Base-by-base conservation (phyloP, 64 coral and sea anemone genomes). In the Dendronephthya gigantea region DNA sequence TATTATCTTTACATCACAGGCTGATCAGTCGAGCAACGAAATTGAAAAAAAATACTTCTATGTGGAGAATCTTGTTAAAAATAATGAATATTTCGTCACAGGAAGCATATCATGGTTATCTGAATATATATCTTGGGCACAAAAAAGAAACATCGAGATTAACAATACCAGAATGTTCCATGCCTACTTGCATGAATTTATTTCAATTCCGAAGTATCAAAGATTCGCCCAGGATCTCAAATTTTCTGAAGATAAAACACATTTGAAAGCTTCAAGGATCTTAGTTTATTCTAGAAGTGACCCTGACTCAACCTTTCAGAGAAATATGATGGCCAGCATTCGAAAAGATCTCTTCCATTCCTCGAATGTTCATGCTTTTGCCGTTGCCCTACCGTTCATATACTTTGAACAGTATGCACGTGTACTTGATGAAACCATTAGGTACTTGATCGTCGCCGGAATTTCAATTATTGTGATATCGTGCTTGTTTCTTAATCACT, bases 21-120 rank as follows among this genome's bases (percentile, higher is more conserved):
- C 87, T 40, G 1, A 35, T 50, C 87, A 87, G n/a, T 38, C 85
- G 40, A 39, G 81, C 14, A 16, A 2, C 43, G 48, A n/a, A 50
- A 82, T 83, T 19, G 84, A 90, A 65, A 43, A 83, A 66, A 76
- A 86, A 10, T 82, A 86, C 30, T n/a, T 9, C 37, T 28, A 83
- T 25, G 34, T 90, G 9, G 32, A 84, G 9, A 31, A 86, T 22
- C 52, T 49, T 43, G 85, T 82, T 66, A 22, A 4, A 40, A 68
- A 84, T 19, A 72, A 84, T 11, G 30, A 59, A 12, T 34, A 84
- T 17, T 89, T 84, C 29, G 48, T 47, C 28, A 65, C 65, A 9
- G 22, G 49, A 35, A 50, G 50, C 38, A 12, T 62, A 9, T 84
- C 82, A 17, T 89, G 88, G 88, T 45, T 89, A 11, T 27, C 30